Conservation (phyloP, 1,140 invertebrate genomes). For the Calliopsis andreniformis region DNA sequence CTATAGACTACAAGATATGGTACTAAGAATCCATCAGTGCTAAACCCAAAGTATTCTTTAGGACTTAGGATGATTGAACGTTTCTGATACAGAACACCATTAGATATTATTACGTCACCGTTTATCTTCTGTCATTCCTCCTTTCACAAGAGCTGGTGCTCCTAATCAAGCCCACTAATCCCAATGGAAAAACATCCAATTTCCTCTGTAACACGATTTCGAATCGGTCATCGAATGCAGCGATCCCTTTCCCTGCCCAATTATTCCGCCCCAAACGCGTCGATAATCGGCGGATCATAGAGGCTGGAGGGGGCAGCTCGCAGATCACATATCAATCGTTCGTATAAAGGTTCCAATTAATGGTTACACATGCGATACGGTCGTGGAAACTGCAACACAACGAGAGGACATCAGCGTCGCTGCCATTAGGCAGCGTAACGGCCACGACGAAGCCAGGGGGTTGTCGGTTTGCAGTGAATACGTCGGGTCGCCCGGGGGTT, state of each 20-base stretch:
- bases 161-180: too few species aligned
- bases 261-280: conserved; percentile 7
- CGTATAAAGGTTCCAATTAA: conserved; percentile 46
- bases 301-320: neutral
- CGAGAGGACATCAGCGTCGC: conserved; percentile 6
- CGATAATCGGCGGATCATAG: conserved; percentile 29
- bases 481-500: neutral
- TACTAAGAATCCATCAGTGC: too few species aligned
- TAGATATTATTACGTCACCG: too few species aligned
- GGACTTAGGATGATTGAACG: too few species aligned
- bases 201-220: too few species aligned
- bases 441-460: conserved; percentile 4
- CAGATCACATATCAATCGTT: conserved; percentile 13
- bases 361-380: conserved; percentile 34
- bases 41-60: too few species aligned
- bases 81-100: too few species aligned
- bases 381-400: neutral
- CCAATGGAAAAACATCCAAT: too few species aligned
- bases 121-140: too few species aligned
- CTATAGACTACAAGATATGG: too few species aligned
- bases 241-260: conserved; percentile 1
- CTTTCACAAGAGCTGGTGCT: too few species aligned
- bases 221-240: neutral
- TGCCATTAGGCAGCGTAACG: conserved; percentile 51
- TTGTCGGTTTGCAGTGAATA: conserved; percentile 31